Evolutionary conservation across 2,797 vertebrate genomes (phyloP), one percentile per base, ranked within the genome.

Genomic region (Okamejei kenojei): DNA sequence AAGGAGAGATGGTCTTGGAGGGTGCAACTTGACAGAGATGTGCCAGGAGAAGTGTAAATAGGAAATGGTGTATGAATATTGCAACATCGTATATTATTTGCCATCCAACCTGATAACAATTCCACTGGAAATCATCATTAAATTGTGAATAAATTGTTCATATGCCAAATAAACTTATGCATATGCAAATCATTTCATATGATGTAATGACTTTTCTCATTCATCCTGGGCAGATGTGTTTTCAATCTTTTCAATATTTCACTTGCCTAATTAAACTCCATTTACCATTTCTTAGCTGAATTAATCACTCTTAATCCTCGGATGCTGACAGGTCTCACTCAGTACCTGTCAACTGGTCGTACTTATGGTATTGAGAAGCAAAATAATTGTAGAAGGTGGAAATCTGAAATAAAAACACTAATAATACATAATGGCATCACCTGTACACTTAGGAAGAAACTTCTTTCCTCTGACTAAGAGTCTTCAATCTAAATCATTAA

Each of bases 261-360:
- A 65, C n/a, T 65, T 88, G 61, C 65, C 61, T 88, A 88, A 88
- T 88, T 88, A 82, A 82, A 58, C 23, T 82, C 80, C 45, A 88
- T 88, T 88, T 88, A 9, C 61, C 29, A 88, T 65, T 65, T 88
- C 58, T 65, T 88, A 63, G 61, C n/a, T 29, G 13, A 65, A n/a
- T 32, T 65, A 88, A 88, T 88, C 65, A 88, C 5, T 65, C n/a
- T 32, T 88, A 19, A 88, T 65, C 4, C 17, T 61, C 65, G n/a
- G 65, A 65, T 10, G 32, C 19, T 88, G 84, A n/a, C 29, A 17
- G 61, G 21, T 32, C 61, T 88, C 26, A 29, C 29, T 63, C 82
- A 61, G 15, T 65, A 88, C 29, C 32, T 65, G 84, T 68, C 61
- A 88, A 15, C 84, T 88, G 84, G n/a, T 32, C 84, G 63, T 65